Percentiles rank a stretch among this genome's conserved stretches.
Conservation (phyloP, 2,797 vertebrate genomes). For the Catamblyrhynchus diadema region DNA sequence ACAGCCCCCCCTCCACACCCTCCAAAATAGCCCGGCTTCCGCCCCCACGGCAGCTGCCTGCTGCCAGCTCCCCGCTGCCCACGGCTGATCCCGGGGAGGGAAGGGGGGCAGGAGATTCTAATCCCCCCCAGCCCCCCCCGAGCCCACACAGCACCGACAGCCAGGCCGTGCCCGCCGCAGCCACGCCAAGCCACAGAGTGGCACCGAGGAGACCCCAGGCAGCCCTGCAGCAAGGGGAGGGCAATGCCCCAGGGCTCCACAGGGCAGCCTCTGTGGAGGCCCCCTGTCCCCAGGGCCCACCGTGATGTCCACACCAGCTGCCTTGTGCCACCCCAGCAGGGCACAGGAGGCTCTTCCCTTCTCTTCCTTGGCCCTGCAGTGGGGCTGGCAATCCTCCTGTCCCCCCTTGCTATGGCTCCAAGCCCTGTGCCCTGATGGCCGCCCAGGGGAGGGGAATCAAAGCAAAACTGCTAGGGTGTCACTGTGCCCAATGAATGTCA, state of each 20-base stretch:
- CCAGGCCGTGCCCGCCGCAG: neutral
- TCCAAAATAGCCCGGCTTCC: constrained; percentile 50
- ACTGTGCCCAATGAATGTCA: neutral
- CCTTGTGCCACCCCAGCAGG: rapidly evolving
- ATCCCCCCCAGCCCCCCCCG: neutral
- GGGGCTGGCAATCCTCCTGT: neutral
- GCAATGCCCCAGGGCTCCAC: rapidly evolving
- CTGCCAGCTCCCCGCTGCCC: constrained; percentile 53
- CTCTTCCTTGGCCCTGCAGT: neutral
- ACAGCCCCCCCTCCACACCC: constrained; percentile 9
- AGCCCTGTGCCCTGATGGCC: neutral
- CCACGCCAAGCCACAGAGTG: rapidly evolving
- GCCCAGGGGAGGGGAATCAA: neutral
- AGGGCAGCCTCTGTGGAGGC: neutral
- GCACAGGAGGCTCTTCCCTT: neutral
- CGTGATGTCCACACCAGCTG: neutral
- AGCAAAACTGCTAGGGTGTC: neutral
- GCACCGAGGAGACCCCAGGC: neutral
- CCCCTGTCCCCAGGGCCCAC: neutral
- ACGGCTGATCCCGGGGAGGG: constrained; percentile 28
- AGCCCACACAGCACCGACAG: neutral
- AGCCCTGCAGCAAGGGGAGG: neutral
- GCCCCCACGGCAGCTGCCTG: constrained; percentile 58
- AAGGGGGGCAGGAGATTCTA: neutral
- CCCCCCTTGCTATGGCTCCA: neutral